A percentile compares a stretch with the other conserved stretches of the same genome.
Evolutionary conservation across 2,888 invertebrate genomes (phyloP).

Genomic region (Drosophila borealis): DNA sequence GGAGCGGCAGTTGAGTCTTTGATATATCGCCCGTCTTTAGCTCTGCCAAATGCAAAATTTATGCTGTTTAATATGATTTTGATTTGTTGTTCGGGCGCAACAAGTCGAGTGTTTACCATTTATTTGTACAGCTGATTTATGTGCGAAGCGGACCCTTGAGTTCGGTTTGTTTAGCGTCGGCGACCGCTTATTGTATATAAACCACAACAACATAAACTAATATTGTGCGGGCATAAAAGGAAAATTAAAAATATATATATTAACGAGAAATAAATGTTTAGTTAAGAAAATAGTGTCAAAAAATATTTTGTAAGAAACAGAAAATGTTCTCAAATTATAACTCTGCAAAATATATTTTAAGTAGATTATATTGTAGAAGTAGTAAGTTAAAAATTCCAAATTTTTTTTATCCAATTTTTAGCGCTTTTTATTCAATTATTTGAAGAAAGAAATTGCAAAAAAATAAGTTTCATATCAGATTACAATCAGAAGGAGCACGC

Average conservation of each 20-base stretch:
- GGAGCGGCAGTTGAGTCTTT: constrained; percentile 32
- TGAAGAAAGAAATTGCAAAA: background rate
- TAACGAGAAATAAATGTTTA: too few species aligned
- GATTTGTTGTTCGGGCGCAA: constrained; percentile 48
- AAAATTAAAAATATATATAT: too few species aligned
- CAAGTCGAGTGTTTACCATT: constrained; percentile 37
- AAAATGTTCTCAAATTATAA: too few species aligned
- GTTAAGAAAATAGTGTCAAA: too few species aligned
- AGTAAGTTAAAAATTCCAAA: constrained; percentile 6
- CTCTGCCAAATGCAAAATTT: constrained; percentile 36
- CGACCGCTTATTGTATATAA: background rate
- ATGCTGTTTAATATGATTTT: constrained; percentile 53
- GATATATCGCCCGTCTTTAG: constrained; percentile 43
- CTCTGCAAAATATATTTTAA: background rate
- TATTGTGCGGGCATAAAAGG: too few species aligned
- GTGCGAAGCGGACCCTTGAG: constrained; percentile 24
- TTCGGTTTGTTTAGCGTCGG: background rate
- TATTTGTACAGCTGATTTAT: constrained; percentile 47
- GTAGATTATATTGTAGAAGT: background rate
- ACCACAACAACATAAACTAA: background rate
- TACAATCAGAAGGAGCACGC: background rate
- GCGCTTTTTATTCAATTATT: background rate
- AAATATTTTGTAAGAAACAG: too few species aligned
- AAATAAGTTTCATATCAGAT: background rate
- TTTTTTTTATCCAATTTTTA: background rate